Percentiles rank a stretch among this genome's conserved stretches.
These are phyloP conservation scores for Tiphia femorata DNA, from an alignment of 2,888 invertebrate species.

Conservation along the genomic window DNA sequence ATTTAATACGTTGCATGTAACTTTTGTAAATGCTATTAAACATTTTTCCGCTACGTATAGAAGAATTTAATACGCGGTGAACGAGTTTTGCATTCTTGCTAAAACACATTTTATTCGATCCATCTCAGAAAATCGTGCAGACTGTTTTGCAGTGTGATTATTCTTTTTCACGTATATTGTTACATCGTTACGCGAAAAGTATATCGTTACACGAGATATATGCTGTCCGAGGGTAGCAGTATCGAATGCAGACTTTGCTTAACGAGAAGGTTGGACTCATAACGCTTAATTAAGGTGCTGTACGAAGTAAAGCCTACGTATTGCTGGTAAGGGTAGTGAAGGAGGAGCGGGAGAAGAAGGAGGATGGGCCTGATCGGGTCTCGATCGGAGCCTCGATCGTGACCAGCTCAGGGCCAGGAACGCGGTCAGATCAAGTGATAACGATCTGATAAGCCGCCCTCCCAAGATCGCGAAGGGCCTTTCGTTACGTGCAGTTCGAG, in stretches of 20 bases:
- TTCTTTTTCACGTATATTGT: too few species aligned
- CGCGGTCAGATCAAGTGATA: conserved; percentile 67
- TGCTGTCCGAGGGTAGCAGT: background rate
- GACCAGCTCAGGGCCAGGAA: conserved; percentile 64
- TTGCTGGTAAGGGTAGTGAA: background rate
- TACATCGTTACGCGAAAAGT: too few species aligned
- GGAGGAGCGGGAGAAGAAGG: conserved; percentile 29
- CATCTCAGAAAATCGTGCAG: too few species aligned
- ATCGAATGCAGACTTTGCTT: conserved; percentile 50
- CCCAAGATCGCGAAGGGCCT: conserved; percentile 59
- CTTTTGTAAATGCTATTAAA: too few species aligned
- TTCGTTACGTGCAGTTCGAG: conserved; percentile 18
- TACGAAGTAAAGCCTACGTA: conserved; percentile 39
- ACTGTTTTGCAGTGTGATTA: too few species aligned
- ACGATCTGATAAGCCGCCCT: conserved; percentile 67
- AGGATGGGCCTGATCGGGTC: conserved; percentile 44
- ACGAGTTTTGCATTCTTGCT: too few species aligned
- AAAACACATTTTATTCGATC: too few species aligned
- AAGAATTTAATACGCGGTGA: too few species aligned
- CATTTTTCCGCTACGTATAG: too few species aligned
- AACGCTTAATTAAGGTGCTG: conserved; percentile 67
- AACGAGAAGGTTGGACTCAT: conserved; percentile 68
- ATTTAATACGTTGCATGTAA: too few species aligned
- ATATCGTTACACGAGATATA: too few species aligned
- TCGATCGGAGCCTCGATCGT: conserved; percentile 59